Evolutionary conservation across 2,797 vertebrate genomes (phyloP), one percentile per base, ranked within the genome.

Genomic region (Etheostoma nigrum): DNA sequence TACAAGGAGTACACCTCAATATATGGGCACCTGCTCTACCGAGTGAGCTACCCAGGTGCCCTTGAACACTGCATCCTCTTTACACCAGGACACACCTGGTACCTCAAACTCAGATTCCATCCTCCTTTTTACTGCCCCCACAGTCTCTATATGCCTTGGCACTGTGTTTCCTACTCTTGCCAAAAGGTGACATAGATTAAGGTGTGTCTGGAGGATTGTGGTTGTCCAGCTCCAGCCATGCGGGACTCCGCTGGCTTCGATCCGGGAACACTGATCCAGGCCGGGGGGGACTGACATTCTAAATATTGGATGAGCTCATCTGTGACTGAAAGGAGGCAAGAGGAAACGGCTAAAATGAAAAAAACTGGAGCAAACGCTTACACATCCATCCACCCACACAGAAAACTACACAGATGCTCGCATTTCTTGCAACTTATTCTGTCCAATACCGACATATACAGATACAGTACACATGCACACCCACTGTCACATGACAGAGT

Each of bases 221-320:
- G 15, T 18, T 3, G 23, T 69, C 69, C 59, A 33, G 57, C 19
- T 68, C 49, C 1, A 47, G 16, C 58, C 33, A 0, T 8, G 14
- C 2, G 25, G 58, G 67, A 18, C 49, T 21, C 4, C 14, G 55
- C 67, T 48, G 36, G 19, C 27, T 18, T 2, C 14, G 53, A 82
- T 58, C 40, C n/a, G 61, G 58, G 59, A 45, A 25, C 49, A 1
- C 54, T 40, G 78, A 84, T 86, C 79, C 68, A 74, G 61, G 45
- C n/a, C 19, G 2, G 55, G 36, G 55, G 44, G 58, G 40, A 76
- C 64, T 23, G 76, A 84, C 21, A 57, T 15, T 66, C 48, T 78
- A 71, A 82, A 86, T 84, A 77, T 55, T 82, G 69, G 76, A 88
- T 74, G 86, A 89, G 83, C 72, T 88, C 84, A 87, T 79, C 72